Evolutionary conservation across 64 coral and sea anemone genomes (phyloP).

Genomic region (Cladopsammia gracilis): DNA sequence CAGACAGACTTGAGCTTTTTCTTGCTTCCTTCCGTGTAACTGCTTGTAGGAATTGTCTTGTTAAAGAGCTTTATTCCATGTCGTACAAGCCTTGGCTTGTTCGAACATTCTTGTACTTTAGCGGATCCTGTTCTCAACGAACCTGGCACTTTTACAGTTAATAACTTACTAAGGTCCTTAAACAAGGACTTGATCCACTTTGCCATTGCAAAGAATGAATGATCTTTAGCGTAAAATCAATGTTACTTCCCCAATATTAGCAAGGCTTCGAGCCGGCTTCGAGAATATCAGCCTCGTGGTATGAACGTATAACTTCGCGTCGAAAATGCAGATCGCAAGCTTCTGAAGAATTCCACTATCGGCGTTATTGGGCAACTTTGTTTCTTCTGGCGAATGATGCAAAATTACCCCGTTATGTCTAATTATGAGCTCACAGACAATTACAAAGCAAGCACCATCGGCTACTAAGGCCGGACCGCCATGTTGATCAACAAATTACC

Average conservation of each 20-base stretch:
- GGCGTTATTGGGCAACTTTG: not conserved
- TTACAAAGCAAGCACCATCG: not conserved
- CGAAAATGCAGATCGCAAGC: not conserved
- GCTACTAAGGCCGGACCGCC: not conserved
- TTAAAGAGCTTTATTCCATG: not conserved
- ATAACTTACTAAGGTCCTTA: constrained; percentile 1
- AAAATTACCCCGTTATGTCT: not conserved
- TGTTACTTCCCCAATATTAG: not conserved
- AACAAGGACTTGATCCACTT: constrained; percentile 8
- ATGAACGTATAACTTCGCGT: not conserved
- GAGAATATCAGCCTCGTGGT: too few species aligned
- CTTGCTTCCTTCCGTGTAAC: not conserved
- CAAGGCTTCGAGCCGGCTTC: too few species aligned
- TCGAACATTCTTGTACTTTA: not conserved
- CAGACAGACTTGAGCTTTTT: not conserved
- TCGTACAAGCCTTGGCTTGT: not conserved
- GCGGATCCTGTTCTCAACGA: not conserved
- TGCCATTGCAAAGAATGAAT: not conserved
- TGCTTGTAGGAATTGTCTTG: not conserved
- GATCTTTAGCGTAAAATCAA: not conserved
- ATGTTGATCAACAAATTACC: constrained; percentile 17
- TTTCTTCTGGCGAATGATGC: not conserved
- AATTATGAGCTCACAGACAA: not conserved
- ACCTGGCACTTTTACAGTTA: not conserved
- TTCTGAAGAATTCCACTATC: not conserved